Evolutionary conservation across 2,888 invertebrate genomes (phyloP), one percentile per base, ranked within the genome.

Genomic region (Tigriopus californicus): DNA sequence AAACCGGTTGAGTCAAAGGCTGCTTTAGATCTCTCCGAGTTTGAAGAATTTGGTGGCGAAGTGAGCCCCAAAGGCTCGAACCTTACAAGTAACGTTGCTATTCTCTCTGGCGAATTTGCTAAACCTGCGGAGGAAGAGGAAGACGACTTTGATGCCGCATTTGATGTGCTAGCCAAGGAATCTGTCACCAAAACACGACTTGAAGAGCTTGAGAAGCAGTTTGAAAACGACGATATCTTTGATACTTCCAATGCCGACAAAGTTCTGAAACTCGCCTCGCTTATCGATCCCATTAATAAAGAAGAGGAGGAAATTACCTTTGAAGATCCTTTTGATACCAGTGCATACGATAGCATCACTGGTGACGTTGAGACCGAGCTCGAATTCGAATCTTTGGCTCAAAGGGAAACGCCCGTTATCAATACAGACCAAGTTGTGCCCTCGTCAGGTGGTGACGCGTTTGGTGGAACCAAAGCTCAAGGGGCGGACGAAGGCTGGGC

Each of bases 101-200:
- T 59, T 20, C 52, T 59, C 8, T 49, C 52, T 4, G 58, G 47
- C 20, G 61, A 61, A 61, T 42, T 61, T 24, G 41, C 46, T 11
- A 42, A 49, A 41, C 46, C 59, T 20, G 13, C 33, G 8, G 62
- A 63, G 60, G 64, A 62, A 63, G 65, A 65, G 40, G 75, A 76
- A 54, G 80, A 81, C 64, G 79, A 80, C 64, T 79, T 82, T 66
- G 78, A 83, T 67, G 82, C 83, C 67, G 85, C 85, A 71, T 85
- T 86, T 70, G 80, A 82, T 41, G 76, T 79, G 66, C 70, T 85
- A 74, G 85, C 85, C 18, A 78, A 80, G n/a, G 83, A 85, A 71
- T 85, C 85, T 24, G 73, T 84, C 65, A 74, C 74, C 2, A 80
- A 80, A 67, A 70, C 74, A 62, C 75, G 33, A 20, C 51, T 59